Evolutionary conservation across 1,140 invertebrate genomes (phyloP).

Genomic region (Heliconius himera): DNA sequence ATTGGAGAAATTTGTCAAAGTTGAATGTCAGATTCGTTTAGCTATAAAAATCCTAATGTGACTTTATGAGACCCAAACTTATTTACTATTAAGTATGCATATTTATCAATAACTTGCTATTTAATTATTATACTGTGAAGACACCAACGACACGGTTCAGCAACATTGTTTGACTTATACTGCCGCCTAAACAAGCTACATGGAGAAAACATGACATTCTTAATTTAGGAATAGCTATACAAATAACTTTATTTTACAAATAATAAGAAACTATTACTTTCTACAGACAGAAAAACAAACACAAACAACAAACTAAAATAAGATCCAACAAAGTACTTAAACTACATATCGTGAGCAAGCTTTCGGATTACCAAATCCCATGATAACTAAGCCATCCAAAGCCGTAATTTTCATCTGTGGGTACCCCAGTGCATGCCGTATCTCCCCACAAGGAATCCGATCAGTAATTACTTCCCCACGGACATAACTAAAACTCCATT

Average conservation of each 20-base stretch:
- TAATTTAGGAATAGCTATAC: not conserved
- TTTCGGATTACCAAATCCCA: conserved; percentile 13
- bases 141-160: too few species aligned
- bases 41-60: too few species aligned
- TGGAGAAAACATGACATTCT: too few species aligned
- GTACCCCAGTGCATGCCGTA: conserved; percentile 52
- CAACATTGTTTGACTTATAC: too few species aligned
- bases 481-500: conserved; percentile 63
- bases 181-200: too few species aligned
- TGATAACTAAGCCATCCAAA: conserved; percentile 34
- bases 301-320: not conserved
- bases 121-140: too few species aligned
- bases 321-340: not conserved
- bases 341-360: not conserved
- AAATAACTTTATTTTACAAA: not conserved
- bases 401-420: conserved; percentile 31
- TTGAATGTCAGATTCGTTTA: too few species aligned
- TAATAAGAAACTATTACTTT: not conserved
- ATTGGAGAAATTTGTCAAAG: too few species aligned
- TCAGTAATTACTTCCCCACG: conserved; percentile 66
- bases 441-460: conserved; percentile 54
- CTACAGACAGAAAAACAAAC: not conserved
- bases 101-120: too few species aligned
- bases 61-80: too few species aligned
- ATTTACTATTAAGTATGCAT: too few species aligned